A percentile compares a stretch with the other conserved stretches of the same genome.
These are phyloP conservation scores for Rugalucina vietnamica DNA, from an alignment of 2,888 invertebrate genomes.

Conservation along the genomic window DNA sequence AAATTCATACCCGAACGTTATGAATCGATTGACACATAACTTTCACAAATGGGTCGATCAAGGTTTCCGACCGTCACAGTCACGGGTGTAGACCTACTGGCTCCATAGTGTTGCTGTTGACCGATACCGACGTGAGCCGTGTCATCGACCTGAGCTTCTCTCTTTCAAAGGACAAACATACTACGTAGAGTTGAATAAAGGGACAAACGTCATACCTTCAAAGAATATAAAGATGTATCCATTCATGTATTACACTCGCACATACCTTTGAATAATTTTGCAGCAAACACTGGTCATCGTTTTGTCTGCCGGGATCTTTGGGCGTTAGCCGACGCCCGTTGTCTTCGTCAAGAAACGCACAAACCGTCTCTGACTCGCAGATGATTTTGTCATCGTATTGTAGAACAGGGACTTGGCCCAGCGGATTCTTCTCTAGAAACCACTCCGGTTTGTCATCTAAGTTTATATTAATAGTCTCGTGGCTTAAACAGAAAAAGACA, in stretches of 20 bases:
- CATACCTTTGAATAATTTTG: slow-evolving; percentile 45
- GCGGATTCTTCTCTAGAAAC: slow-evolving; percentile 84
- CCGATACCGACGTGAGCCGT: too few relatives aligned
- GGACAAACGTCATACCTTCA: too few relatives aligned
- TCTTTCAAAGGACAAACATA: too few relatives aligned
- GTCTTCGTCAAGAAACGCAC: slow-evolving; percentile 86
- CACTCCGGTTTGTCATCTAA: slow-evolving; percentile 85
- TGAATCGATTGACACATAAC: too few relatives aligned
- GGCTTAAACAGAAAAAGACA: slow-evolving; percentile 68
- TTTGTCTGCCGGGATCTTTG: slow-evolving; percentile 81
- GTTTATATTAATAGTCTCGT: slow-evolving; percentile 85
- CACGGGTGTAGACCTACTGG: too few relatives aligned
- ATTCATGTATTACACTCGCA: slow-evolving; percentile 85
- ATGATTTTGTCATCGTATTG: slow-evolving; percentile 85
- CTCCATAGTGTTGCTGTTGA: too few relatives aligned
- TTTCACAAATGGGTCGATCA: too few relatives aligned
- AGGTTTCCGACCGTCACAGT: too few relatives aligned
- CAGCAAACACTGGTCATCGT: slow-evolving; percentile 67
- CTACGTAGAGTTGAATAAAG: too few relatives aligned
- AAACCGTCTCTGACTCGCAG: slow-evolving; percentile 85
- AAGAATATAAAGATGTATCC: too few relatives aligned
- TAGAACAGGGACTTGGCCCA: slow-evolving; percentile 84
- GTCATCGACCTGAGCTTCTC: too few relatives aligned
- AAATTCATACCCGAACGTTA: too few relatives aligned
- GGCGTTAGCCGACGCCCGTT: slow-evolving; percentile 82